These are phyloP conservation scores for Trachemys scripta DNA, from an alignment of 2,113 vertebrate species.

Conservation along the genomic window DNA sequence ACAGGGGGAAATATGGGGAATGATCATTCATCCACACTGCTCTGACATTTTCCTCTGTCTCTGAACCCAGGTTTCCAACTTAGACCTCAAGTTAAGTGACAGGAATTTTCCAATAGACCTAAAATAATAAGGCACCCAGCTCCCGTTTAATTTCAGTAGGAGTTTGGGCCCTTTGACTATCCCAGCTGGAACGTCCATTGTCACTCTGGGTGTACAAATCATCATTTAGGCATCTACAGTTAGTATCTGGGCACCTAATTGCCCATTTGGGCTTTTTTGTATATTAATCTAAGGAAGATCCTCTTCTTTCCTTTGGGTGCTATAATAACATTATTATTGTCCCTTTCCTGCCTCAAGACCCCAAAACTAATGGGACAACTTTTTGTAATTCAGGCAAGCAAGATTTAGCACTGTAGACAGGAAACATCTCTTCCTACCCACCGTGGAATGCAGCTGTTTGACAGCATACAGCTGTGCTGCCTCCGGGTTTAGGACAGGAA, in stretches of 20 bases:
- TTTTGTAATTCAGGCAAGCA: rapidly evolving
- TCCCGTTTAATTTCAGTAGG: not conserved
- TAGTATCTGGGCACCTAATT: not conserved
- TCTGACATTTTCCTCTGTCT: constrained; percentile 36
- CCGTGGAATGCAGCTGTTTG: not conserved
- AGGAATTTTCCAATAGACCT: not conserved
- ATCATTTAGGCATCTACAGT: not conserved
- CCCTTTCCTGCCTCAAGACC: not conserved
- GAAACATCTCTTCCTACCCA: not conserved
- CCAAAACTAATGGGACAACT: not conserved
- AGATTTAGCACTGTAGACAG: not conserved
- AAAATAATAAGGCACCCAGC: not conserved
- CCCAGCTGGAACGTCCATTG: not conserved
- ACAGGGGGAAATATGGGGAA: constrained; percentile 19
- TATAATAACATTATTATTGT: not conserved
- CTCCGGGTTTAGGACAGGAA: not conserved
- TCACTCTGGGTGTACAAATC: not conserved
- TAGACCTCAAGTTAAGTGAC: not conserved
- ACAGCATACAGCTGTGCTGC: not conserved
- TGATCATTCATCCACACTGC: constrained; percentile 15
- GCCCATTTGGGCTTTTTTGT: not conserved
- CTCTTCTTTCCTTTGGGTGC: not conserved
- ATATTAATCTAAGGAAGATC: not conserved
- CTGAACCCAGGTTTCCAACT: not conserved
- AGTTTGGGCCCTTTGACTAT: rapidly evolving